Base-by-base conservation (phyloP, 2,888 invertebrate genomes). In the Cheilosia vernalis region DNA sequence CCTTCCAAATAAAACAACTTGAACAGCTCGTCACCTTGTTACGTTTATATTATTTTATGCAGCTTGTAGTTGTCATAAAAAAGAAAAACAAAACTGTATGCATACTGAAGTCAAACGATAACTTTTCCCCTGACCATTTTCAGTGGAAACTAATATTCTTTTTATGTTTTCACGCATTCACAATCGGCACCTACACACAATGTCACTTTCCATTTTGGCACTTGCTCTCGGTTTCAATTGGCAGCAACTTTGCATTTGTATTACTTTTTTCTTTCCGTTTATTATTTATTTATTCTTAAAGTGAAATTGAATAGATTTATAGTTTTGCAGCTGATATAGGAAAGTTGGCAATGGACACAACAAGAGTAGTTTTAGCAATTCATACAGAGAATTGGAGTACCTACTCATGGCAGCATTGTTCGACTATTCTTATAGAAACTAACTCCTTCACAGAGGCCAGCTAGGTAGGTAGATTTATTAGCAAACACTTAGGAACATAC, bases 171-270 rank as follows among this genome's bases (percentile, higher is more conserved):
- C 30, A 60, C 44, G 61, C 61, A 61, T 61, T 61, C 55, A 42
- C 53, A 40, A 49, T 21, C 49, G 19, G 58, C 53, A 63, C 69
- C 78, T 70, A 78, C 70, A 78, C 63, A 63, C 49, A 70, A 63
- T 70, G 61, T 64, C 63, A 70, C 78, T 78, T 78, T 78, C 70
- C 70, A 70, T 78, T 78, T 78, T 64, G 78, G 78, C 61, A 56
- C 69, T 78, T 78, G 69, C 70, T 69, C 77, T 63, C 69, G 63
- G 70, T 63, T 78, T 78, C 69, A 70, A 70, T 78, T 63, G 78
- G 33, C 63, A 44, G 42, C n/a, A n/a, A n/a, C n/a, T 63, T 73
- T 73, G 61, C 49, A 27, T 60, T 61, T 61, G 27, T 3, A 24
- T 24, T 24, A 2, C n/a, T 37, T 6, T 47, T 70, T 33, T 37